Base-by-base conservation (phyloP, 2,113 vertebrate species). In the Scartelaos histophorus region DNA sequence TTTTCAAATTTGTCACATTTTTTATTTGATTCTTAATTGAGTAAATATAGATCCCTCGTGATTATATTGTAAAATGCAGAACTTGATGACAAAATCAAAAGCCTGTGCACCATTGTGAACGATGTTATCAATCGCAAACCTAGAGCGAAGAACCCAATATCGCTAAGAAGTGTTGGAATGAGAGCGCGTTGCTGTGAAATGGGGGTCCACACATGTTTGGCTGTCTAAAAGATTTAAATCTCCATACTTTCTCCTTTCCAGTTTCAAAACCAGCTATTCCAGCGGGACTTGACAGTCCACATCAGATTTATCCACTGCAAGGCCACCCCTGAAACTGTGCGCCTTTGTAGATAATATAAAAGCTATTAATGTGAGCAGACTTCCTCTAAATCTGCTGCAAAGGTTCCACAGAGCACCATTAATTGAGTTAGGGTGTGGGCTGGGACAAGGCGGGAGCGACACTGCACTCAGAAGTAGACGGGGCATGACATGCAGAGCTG, bases 401-500 rank as follows among this genome's bases (percentile, higher is more conserved):
- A 62, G 24, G 34, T 64, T 64, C 61, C 61, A 64, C 61, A 64
- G 19, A 67, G 10, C 66, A 67, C 11, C 9, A 56, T 25, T 81
- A 74, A 83, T 73, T 45, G 65, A 75, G 73, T 83, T 73, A 61
- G 76, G 74, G 80, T 54, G 78, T 83, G 74, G 82, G 84, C 62
- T 67, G 53, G 81, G 67, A 83, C 67, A 73, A 73, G 79, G 51
- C 17, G 1, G n/a, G 65, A 73, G 73, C 61, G 29, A 46, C 75
- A 73, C 70, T 73, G 71, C 83, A 80, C 68, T 60, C 29, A 76
- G 62, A 80, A 74, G 75, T 46, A 86, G 81, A 88, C 80, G 69
- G 74, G 81, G 47, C 35, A 71, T 75, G 86, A 89, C 83, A 86
- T 65, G 64, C 69, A 79, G 80, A 46, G 49, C 76, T 78, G 84